Evolutionary conservation across 2,797 vertebrate genomes (phyloP), one percentile per base, ranked within the genome.

Genomic region (Cossypha niveicapilla): DNA sequence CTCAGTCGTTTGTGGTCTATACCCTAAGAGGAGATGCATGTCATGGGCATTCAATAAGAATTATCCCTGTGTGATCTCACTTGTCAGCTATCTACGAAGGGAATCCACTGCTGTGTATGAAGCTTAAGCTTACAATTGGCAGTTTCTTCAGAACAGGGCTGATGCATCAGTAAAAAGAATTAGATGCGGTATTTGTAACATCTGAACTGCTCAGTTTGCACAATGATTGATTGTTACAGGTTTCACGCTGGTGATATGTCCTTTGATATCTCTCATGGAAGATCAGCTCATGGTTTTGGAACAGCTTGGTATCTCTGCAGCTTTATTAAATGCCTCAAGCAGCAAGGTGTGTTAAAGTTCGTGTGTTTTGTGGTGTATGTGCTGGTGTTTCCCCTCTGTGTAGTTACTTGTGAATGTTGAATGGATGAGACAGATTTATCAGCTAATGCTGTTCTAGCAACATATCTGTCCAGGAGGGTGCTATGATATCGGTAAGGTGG

Each of bases 221-320:
- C 58, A 37, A 16, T 37, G n/a, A 13, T 74, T 44, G 56, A 13
- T 41, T 90, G n/a, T 96, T 97, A 45, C 95, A 99, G 99, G 99
- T 92, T 99, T 99, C 93, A 99, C 99, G 0, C 96, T 99, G 18
- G 99, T 99, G 58, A 97, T 99, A 86, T 98, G 98, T 81, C 99
- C 99, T 10, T 92, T 99, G 94, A 98, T 99, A 90, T 99, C 99
- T 19, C 98, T 99, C 84, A 99, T 99, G 99, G 99, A 99, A 96
- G 99, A 99, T 97, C 99, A 99, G 68, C 97, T 99, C 84, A 99
- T 99, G 99, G 98, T 98, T 96, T 97, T 99, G 93, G 98, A 98
- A 28, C 98, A 98, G 58, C 95, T 99, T 41, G 93, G 97, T 9
- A 96, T 99, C 84, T 89, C 98, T 23, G 98, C 99, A 51, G 97